Percentiles rank a stretch among this genome's conserved stretches.
Evolutionary conservation across 2,888 invertebrate genomes (phyloP).

Genomic region (Halictus quadricinctus): DNA sequence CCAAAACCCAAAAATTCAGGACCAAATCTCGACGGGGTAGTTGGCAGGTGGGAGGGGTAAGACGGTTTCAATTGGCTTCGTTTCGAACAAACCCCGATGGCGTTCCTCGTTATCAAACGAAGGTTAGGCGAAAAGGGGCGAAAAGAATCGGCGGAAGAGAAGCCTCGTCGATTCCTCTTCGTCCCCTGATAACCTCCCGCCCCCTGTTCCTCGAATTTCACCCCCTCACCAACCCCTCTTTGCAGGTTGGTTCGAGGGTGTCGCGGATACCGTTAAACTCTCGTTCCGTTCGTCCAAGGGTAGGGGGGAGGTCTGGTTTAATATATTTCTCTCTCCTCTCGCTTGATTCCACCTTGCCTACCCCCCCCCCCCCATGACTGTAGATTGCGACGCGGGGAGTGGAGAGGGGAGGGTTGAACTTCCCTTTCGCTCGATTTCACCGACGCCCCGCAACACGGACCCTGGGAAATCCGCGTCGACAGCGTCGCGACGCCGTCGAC

Average conservation of each 20-base stretch:
- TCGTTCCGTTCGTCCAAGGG: not conserved
- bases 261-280: not conserved
- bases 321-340: constrained; percentile 4
- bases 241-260: not conserved
- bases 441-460: not conserved
- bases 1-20: not conserved
- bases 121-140: not conserved
- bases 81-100: not conserved
- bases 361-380: not conserved
- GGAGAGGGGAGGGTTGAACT: not conserved
- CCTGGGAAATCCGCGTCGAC: not conserved
- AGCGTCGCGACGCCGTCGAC: not conserved
- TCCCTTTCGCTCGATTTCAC: not conserved
- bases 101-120: constrained; percentile 3
- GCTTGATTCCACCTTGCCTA: not conserved
- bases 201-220: not conserved
- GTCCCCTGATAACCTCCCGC: not conserved
- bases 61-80: not conserved
- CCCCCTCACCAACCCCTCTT: not conserved
- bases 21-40: not conserved
- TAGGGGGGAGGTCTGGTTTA: not conserved
- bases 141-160: not conserved
- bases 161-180: constrained; percentile 4
- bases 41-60: not conserved
- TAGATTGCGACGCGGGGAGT: not conserved